Evolutionary conservation across 2,797 vertebrate genomes (phyloP), one percentile per base, ranked within the genome.

Genomic region (Alca torda): DNA sequence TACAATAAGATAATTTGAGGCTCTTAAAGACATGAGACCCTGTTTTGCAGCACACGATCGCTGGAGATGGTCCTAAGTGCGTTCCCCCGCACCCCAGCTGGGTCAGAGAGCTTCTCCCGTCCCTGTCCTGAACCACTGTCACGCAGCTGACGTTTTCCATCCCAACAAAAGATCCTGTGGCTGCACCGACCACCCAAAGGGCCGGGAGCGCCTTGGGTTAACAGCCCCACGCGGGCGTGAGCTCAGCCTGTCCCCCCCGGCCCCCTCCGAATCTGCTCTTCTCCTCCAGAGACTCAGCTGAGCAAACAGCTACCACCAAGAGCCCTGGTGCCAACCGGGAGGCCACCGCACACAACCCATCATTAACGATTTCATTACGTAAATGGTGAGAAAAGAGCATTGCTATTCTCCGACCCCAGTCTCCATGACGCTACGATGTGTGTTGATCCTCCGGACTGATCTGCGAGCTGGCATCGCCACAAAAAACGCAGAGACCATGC

Each of bases 261-360:
- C 53, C 76, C 77, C 63, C 46, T 57, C 70, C 4, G 0, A n/a
- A 76, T 82, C 45, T 14, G 13, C 33, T 77, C 33, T 70, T 84
- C 91, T 86, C 64, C 87, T 85, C 35, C 48, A 24, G 60, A 85
- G 59, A 17, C 85, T 56, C 87, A 61, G 64, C 89, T 81, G 60
- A 95, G 77, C 95, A 82, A 96, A 89, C 65, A 95, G 50, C 33
- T 41, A 67, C 33, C 7, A 45, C 85, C 90, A 96, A 41, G 80
- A 89, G 59, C 51, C 37, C 46, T 3, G 7, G 10, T 59, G 87
- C 61, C 85, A 78, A 68, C 14, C 28, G 2, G 46, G 86, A 72
- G 68, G 80, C 53, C 67, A 45, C 53, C 3, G 13, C 59, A 60
- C 83, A 77, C 73, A 88, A 19, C 67, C 74, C 87, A 1, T 53